Evolutionary conservation across 37 sponge, comb jelly and placozoan species (phyloP), one percentile per base, ranked within the genome.

Genomic region (Spongia lamella): DNA sequence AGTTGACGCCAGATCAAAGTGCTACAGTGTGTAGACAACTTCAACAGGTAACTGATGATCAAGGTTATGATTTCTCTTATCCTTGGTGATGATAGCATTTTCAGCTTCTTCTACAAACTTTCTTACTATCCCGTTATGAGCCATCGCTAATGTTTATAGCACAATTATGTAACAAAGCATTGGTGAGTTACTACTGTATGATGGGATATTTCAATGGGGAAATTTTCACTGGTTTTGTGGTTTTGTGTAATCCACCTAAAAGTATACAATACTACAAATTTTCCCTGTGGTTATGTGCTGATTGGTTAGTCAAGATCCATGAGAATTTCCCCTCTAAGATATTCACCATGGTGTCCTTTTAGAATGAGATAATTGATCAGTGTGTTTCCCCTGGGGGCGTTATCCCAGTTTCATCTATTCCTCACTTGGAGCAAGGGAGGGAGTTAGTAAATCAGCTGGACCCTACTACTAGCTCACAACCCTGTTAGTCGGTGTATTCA

Each of bases 51-150:
- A 1, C 36, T 5, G 47, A 43, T 13, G 5, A 13, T 43, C 47
- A 5, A 5, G 5, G 47, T 13, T 43, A 9, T 5, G 7, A 9
- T 13, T 43, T 43, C 9, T 43, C 38, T 40, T 77, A 4, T 22
- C 1, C 60, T 38, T 1, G 1, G 17, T 56, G 19, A 2, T 25
- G 35, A 24, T 80, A 90, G 91, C 77, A 82, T 53, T 85, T 83
- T 52, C 91, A 90, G 75, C 79, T 90, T 22, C 73, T 90, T 21
- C 61, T 90, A 75, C 91, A 90, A 53, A 81, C 86, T 1, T 90
- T 90, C 77, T 50, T 90, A 31, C 56, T 90, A 79, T 31, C 83
- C 9, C 38, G 91, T 29, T 90, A 74, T 58, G 91, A 90, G 34
- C 86, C 86, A 5, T 78, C 83, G 22, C 79, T 90, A 24, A 69